Percentiles rank a stretch among this genome's conserved stretches.
phyloP scores from a whole-genome alignment of 2,797 vertebrate species.

The Xenops minutus region DNA sequence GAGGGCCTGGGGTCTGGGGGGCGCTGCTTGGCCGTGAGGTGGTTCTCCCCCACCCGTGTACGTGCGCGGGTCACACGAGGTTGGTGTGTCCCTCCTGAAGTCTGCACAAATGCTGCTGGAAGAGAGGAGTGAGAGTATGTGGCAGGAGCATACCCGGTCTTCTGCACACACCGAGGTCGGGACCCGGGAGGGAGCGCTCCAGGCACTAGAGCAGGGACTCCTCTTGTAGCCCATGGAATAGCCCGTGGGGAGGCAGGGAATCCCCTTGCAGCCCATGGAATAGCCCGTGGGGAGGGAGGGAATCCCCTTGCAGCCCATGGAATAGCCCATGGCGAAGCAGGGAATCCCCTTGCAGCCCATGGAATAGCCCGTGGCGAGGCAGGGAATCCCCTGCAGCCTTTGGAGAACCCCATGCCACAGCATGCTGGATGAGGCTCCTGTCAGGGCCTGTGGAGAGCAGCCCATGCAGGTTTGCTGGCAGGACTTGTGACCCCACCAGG shows the following conservation, averaged over 20 bases:
- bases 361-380: neutral
- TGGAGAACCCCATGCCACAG: too few species aligned
- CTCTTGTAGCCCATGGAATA: too few species aligned
- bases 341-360: neutral
- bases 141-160: too few species aligned
- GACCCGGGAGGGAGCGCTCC: neutral
- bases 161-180: neutral
- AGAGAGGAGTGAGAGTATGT: neutral
- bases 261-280: neutral
- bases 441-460: neutral
- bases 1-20: accelerated
- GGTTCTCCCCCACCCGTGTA: neutral
- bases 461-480: neutral
- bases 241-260: neutral
- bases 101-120: neutral
- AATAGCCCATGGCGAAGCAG: too few species aligned
- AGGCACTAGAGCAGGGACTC: neutral
- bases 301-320: neutral
- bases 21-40: too few species aligned
- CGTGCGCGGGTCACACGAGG: neutral
- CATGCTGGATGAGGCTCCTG: neutral
- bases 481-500: accelerated
- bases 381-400: neutral
- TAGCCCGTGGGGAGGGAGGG: neutral
- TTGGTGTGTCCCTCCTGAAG: neutral